These are phyloP conservation scores for Ennomos erosarius DNA, from an alignment of 2,888 invertebrate species.

Conservation along the genomic window DNA sequence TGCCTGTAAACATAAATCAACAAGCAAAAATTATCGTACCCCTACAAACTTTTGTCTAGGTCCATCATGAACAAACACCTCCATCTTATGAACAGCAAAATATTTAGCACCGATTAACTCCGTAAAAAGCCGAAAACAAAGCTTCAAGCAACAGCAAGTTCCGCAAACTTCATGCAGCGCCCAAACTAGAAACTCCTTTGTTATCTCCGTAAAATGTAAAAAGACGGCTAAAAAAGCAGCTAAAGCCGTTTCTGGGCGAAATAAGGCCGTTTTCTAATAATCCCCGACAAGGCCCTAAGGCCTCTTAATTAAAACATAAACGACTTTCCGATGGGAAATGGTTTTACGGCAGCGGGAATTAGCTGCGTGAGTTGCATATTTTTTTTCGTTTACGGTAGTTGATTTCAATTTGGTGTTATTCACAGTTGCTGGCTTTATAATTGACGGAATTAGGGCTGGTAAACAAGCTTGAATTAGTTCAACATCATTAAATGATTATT, in stretches of 20 bases:
- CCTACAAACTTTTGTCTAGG: no score
- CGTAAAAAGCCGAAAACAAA: conserved; percentile 23
- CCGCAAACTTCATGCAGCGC: conserved; percentile 18
- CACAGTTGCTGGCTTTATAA: conserved; percentile 9
- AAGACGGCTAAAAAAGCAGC: conserved; percentile 30
- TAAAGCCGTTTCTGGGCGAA: conserved; percentile 45
- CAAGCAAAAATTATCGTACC: no score
- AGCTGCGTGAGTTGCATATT: conserved; percentile 53
- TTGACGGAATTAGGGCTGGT: conserved; percentile 4
- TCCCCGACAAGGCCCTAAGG: conserved; percentile 55
- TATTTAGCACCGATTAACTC: conserved; percentile 24
- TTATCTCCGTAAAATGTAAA: conserved; percentile 30
- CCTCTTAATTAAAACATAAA: conserved; percentile 75
- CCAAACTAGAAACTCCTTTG: conserved; percentile 26
- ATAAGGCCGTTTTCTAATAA: conserved; percentile 66
- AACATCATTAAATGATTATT: neutral
- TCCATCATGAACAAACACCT: neutral
- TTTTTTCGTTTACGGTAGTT: conserved; percentile 41
- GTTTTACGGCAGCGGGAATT: conserved; percentile 49
- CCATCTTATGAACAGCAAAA: conserved; percentile 9
- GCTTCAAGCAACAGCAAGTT: conserved; percentile 22
- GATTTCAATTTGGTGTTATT: conserved; percentile 37
- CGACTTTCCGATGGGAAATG: conserved; percentile 61
- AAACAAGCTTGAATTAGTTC: conserved; percentile 6
- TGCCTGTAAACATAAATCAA: no score